These are phyloP conservation scores for Apodemia zela DNA, from an alignment of 2,888 invertebrate genomes.

Conservation along the genomic window DNA sequence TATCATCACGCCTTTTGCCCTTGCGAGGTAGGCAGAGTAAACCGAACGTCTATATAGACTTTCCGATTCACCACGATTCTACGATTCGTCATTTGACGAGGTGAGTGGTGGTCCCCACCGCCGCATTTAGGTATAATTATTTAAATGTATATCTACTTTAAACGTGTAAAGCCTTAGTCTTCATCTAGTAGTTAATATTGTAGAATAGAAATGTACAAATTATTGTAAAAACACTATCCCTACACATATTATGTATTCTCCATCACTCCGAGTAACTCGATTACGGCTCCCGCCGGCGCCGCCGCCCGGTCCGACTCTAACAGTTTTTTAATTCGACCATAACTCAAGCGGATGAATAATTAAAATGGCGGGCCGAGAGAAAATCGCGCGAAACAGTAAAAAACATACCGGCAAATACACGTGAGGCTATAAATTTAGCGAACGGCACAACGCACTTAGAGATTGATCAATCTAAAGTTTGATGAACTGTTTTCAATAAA, in stretches of 20 bases:
- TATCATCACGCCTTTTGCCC: too few relatives aligned
- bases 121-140: too few relatives aligned
- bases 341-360: conserved; percentile 80
- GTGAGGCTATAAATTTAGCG: conserved; percentile 64
- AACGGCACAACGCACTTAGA: conserved; percentile 75
- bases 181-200: neutral
- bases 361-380: conserved; percentile 69
- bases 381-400: conserved; percentile 68
- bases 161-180: too few relatives aligned
- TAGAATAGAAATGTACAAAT: conserved; percentile 10
- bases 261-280: conserved; percentile 73
- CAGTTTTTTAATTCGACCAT: conserved; percentile 82
- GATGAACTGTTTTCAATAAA: neutral
- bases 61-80: too few relatives aligned
- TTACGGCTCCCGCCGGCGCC: conserved; percentile 70
- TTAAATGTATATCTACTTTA: too few relatives aligned
- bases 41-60: too few relatives aligned
- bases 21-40: too few relatives aligned
- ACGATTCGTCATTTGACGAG: too few relatives aligned
- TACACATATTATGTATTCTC: conserved; percentile 65
- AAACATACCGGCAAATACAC: conserved; percentile 54
- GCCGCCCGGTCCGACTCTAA: conserved; percentile 77
- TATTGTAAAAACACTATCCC: conserved; percentile 16
- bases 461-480: conserved; percentile 39
- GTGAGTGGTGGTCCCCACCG: too few relatives aligned